Evolutionary conservation across 2,888 invertebrate species (phyloP).

Genomic region (Caenorhabditis macrosperma): DNA sequence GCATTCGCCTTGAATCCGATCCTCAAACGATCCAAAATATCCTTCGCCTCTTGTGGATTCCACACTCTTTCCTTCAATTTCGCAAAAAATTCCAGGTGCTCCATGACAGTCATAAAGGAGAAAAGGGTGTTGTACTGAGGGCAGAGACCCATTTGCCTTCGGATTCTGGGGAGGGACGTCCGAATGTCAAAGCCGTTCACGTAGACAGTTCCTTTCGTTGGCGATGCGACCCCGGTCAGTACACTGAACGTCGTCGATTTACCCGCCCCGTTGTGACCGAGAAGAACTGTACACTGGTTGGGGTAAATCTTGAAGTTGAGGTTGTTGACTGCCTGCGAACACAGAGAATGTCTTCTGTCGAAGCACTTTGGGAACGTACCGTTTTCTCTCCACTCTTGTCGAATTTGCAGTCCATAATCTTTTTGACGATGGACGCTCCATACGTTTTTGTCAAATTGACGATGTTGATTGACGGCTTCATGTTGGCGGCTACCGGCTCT

Average conservation of each 20-base stretch:
- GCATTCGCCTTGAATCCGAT: constrained; percentile 64
- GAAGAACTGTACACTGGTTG: constrained; percentile 84
- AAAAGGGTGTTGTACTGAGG: constrained; percentile 91
- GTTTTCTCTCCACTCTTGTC: constrained; percentile 64
- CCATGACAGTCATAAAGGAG: constrained; percentile 88
- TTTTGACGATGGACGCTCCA: constrained; percentile 73
- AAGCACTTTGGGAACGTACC: background rate
- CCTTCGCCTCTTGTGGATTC: constrained; percentile 84
- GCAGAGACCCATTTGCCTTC: constrained; percentile 87
- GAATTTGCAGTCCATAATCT: constrained; percentile 75
- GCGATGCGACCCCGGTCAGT: constrained; percentile 85
- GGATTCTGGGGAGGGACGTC: constrained; percentile 80
- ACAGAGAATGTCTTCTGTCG: no score
- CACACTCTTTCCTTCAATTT: constrained; percentile 81
- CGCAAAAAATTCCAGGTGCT: constrained; percentile 90
- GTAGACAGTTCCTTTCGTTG: constrained; percentile 72
- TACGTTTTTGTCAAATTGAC: constrained; percentile 72
- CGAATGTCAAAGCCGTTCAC: constrained; percentile 84
- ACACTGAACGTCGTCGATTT: constrained; percentile 95
- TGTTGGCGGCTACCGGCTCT: constrained; percentile 45
- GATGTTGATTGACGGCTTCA: constrained; percentile 64
- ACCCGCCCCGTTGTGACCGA: constrained; percentile 92
- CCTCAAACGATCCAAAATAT: constrained; percentile 85
- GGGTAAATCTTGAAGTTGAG: constrained; percentile 86
- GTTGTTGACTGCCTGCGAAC: constrained; percentile 84